Conservation (phyloP, 2,888 invertebrate species). For the Andrena bicolor region DNA sequence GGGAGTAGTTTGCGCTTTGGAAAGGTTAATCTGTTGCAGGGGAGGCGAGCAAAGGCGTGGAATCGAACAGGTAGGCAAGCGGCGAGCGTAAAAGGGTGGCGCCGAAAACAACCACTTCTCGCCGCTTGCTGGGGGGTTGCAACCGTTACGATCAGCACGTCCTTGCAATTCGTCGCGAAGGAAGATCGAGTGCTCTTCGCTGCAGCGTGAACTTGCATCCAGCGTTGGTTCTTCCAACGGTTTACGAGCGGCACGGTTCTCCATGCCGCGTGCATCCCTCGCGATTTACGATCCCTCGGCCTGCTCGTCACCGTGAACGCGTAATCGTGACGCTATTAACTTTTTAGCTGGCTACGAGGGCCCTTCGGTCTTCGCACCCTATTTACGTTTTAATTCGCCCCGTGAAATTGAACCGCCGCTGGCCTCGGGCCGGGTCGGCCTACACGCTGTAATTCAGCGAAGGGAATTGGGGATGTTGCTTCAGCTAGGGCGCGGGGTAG, state of each 20-base stretch:
- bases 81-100: constrained; percentile 32
- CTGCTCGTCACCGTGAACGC: constrained; percentile 16
- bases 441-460: no score
- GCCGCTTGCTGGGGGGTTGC: neutral
- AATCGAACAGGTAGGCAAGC: constrained; percentile 1
- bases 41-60: constrained; percentile 10
- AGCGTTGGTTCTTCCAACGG: neutral
- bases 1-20: neutral
- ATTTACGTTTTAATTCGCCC: neutral
- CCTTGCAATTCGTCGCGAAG: constrained; percentile 12
- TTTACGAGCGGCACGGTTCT: constrained; percentile 31
- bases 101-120: constrained; percentile 40
- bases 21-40: constrained; percentile 35
- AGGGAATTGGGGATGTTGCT: no score
- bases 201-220: constrained; percentile 14
- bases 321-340: neutral
- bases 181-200: neutral
- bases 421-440: no score
- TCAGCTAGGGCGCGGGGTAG: no score
- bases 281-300: constrained; percentile 44
- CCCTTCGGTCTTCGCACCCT: neutral
- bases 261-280: neutral
- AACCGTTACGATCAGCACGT: constrained; percentile 47
- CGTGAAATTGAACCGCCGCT: constrained; percentile 1
- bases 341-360: neutral